These are phyloP conservation scores for Drosophila fuyamai DNA, from an alignment of 1,140 invertebrate genomes.

Conservation along the genomic window DNA sequence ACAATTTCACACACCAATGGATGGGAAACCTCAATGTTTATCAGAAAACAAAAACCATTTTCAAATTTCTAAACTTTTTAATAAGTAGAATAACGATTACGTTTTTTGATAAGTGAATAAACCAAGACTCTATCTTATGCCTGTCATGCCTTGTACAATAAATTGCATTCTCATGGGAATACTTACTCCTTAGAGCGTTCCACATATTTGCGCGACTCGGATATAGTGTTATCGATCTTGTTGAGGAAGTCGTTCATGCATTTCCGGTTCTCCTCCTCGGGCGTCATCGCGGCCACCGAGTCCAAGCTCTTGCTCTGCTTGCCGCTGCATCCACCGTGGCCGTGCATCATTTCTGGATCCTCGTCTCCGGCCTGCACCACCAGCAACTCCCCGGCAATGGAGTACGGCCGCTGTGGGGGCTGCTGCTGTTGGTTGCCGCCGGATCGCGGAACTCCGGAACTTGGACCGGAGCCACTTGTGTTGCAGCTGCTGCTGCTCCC, in stretches of 20 bases:
- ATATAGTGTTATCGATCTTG: slow-evolving; percentile 94
- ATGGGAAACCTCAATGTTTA: no score
- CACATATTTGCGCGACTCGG: slow-evolving; percentile 93
- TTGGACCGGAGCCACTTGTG: slow-evolving; percentile 46
- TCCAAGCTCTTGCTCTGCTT: slow-evolving; percentile 84
- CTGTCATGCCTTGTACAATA: no score
- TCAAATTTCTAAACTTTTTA: no score
- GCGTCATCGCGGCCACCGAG: slow-evolving; percentile 85
- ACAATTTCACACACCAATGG: no score
- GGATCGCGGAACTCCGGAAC: slow-evolving; percentile 39
- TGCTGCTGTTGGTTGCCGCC: slow-evolving; percentile 20
- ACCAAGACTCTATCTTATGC: no score
- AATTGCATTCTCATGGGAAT: no score
- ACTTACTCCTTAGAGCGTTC: slow-evolving; percentile 91
- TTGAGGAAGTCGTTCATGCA: slow-evolving; percentile 92
- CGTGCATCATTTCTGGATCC: slow-evolving; percentile 61
- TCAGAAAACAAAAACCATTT: no score
- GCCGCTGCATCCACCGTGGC: slow-evolving; percentile 58
- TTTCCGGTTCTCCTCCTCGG: slow-evolving; percentile 88
- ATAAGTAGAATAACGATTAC: no score
- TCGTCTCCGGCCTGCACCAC: slow-evolving; percentile 65
- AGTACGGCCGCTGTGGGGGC: slow-evolving; percentile 79
- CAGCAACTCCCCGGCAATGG: slow-evolving; percentile 85
- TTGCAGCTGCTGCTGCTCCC: slow-evolving; percentile 65
- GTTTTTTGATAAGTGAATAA: no score